These are phyloP conservation scores for Brienomyrus longianalis DNA, from an alignment of 2,113 vertebrate genomes.

Conservation along the genomic window DNA sequence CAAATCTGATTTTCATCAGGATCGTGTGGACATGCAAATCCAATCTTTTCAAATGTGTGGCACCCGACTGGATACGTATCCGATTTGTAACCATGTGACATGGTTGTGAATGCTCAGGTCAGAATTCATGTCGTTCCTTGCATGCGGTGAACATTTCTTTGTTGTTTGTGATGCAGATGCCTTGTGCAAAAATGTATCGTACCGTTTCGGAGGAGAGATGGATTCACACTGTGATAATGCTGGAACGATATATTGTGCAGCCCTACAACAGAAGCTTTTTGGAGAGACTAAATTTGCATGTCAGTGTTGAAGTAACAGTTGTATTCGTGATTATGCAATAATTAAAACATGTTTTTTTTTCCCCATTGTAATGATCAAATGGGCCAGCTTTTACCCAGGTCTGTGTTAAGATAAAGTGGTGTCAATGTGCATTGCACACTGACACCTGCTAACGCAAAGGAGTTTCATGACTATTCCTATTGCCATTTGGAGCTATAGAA, in stretches of 20 bases:
- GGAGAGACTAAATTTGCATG: not conserved
- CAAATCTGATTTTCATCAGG: not conserved
- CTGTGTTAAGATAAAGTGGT: not conserved
- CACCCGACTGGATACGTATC: not conserved
- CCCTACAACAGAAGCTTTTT: not conserved
- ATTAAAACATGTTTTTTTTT: not conserved
- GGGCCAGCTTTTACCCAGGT: not conserved
- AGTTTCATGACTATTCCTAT: not conserved
- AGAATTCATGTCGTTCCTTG: not conserved
- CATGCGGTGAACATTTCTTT: not conserved
- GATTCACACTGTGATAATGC: not conserved
- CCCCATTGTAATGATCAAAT: not conserved
- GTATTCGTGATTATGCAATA: not conserved
- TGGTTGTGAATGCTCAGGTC: not conserved
- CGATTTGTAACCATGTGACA: not conserved
- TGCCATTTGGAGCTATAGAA: not conserved
- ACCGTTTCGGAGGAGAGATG: not conserved
- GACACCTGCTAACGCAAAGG: not conserved
- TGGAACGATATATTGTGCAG: not conserved
- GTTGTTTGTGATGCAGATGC: not conserved
- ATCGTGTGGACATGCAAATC: not conserved
- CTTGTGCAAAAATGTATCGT: not conserved
- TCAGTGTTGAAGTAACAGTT: not conserved
- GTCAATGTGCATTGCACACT: not conserved
- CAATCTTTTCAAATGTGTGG: not conserved